Evolutionary conservation across 2,888 invertebrate genomes (phyloP).

Genomic region (Drosophila monieri): DNA sequence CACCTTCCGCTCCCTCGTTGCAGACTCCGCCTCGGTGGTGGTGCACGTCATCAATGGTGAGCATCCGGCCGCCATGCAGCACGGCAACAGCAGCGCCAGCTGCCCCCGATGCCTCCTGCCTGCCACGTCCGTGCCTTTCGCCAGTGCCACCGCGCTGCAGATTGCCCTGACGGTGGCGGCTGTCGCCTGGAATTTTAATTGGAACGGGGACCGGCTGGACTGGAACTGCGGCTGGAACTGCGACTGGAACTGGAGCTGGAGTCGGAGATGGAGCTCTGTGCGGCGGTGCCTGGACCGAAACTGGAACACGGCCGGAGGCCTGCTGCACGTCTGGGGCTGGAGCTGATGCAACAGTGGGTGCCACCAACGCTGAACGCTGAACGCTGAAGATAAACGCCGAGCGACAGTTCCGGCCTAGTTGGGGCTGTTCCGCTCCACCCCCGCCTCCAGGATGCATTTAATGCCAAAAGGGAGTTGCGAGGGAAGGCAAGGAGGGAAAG

Average conservation of each 20-base stretch:
- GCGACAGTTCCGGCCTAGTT: slow-evolving; percentile 68
- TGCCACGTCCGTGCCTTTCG: slow-evolving; percentile 67
- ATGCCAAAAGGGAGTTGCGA: slow-evolving; percentile 37
- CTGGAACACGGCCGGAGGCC: slow-evolving; percentile 29
- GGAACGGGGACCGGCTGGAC: slow-evolving; percentile 27
- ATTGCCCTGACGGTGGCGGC: slow-evolving; percentile 59
- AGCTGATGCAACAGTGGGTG: slow-evolving; percentile 30
- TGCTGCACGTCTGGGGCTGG: slow-evolving; percentile 42
- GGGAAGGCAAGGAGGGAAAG: neutral
- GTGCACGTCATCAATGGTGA: slow-evolving; percentile 93
- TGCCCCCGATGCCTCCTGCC: slow-evolving; percentile 58
- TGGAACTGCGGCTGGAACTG: slow-evolving; percentile 26
- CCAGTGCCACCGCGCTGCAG: slow-evolving; percentile 48
- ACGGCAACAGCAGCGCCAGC: slow-evolving; percentile 84
- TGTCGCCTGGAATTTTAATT: slow-evolving; percentile 60
- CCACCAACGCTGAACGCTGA: slow-evolving; percentile 17
- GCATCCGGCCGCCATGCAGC: slow-evolving; percentile 88
- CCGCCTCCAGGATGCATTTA: slow-evolving; percentile 63
- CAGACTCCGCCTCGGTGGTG: slow-evolving; percentile 92
- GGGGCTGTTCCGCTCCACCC: slow-evolving; percentile 64
- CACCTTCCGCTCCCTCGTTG: slow-evolving; percentile 19
- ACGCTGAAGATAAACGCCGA: slow-evolving; percentile 32
- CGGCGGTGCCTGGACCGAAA: neutral
- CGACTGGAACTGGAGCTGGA: slow-evolving; percentile 5
- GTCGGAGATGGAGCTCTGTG: slow-evolving; percentile 17